Percentiles rank a stretch among this genome's conserved stretches.
These are phyloP conservation scores for Notothenia rossii DNA, from an alignment of 2,113 vertebrate species.

Conservation along the genomic window DNA sequence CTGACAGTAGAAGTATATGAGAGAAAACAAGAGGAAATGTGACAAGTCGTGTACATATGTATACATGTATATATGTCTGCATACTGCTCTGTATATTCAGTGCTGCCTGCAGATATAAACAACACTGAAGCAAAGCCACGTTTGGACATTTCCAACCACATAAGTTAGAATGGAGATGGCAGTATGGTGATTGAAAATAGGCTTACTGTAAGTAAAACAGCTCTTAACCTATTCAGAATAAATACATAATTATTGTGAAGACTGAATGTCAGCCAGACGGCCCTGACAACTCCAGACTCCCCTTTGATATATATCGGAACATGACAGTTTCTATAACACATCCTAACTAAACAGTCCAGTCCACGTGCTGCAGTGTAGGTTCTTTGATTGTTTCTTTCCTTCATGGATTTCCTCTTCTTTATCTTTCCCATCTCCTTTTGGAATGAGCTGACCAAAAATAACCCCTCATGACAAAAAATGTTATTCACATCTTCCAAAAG, in stretches of 20 bases:
- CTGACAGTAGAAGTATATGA: constrained; percentile 21
- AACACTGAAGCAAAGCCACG: too few species aligned
- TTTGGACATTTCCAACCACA: too few species aligned
- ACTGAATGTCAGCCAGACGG: constrained; percentile 32
- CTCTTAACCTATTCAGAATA: constrained; percentile 12
- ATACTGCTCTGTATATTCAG: too few species aligned
- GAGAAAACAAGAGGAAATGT: constrained; percentile 24
- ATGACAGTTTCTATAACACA: constrained; percentile 36
- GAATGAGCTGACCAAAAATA: constrained; percentile 29
- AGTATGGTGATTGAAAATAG: background rate
- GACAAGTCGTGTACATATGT: background rate
- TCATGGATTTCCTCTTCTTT: constrained; percentile 24
- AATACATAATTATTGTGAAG: background rate
- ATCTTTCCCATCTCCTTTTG: constrained; percentile 24
- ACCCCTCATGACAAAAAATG: constrained; percentile 1
- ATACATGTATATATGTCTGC: too few species aligned
- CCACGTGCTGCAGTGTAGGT: constrained; percentile 26
- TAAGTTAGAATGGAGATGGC: background rate
- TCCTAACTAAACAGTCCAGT: constrained; percentile 15
- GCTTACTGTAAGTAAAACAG: constrained; percentile 4
- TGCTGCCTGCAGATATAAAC: too few species aligned
- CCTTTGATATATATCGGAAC: constrained; percentile 33
- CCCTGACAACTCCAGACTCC: constrained; percentile 16
- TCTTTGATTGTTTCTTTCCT: constrained; percentile 25
- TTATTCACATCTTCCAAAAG: background rate